Conservation (phyloP, 1,140 invertebrate species). For the Capitella teleta region DNA sequence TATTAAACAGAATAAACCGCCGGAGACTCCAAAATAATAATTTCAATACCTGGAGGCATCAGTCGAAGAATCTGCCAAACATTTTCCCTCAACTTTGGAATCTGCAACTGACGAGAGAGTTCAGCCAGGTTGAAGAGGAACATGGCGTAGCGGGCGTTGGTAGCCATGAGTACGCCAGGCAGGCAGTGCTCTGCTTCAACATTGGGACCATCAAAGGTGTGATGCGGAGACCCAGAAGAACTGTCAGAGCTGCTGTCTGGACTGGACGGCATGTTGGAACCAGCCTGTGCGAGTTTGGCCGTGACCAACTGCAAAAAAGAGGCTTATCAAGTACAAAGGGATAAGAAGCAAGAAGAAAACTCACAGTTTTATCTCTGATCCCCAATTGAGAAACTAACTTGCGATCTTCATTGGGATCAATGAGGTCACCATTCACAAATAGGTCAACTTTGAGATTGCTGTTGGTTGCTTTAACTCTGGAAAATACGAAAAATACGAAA, state of each 20-base stretch:
- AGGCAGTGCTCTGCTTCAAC: constrained; percentile 74
- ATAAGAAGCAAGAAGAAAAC: neutral
- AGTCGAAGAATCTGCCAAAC: constrained; percentile 75
- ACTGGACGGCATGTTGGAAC: constrained; percentile 70
- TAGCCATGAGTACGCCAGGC: constrained; percentile 75
- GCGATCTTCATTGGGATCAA: constrained; percentile 77
- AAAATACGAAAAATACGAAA: neutral
- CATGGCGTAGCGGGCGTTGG: constrained; percentile 65
- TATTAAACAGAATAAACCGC: neutral
- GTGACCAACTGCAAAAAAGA: constrained; percentile 55
- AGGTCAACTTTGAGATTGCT: constrained; percentile 67
- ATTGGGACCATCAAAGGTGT: constrained; percentile 57
- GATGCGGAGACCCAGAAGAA: constrained; percentile 55
- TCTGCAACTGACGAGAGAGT: constrained; percentile 67
- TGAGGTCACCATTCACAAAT: constrained; percentile 74
- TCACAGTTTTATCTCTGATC: constrained; percentile 79
- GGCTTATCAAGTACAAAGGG: neutral
- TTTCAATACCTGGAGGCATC: constrained; percentile 64
- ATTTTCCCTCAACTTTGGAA: constrained; percentile 69
- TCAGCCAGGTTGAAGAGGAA: constrained; percentile 87
- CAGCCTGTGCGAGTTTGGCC: constrained; percentile 70
- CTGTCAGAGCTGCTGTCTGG: constrained; percentile 79
- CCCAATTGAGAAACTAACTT: constrained; percentile 78
- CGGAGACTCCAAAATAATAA: neutral
- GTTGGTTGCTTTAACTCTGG: constrained; percentile 40